These are phyloP conservation scores for Phaethon lepturus DNA, from an alignment of 2,113 vertebrate genomes.

Conservation along the genomic window DNA sequence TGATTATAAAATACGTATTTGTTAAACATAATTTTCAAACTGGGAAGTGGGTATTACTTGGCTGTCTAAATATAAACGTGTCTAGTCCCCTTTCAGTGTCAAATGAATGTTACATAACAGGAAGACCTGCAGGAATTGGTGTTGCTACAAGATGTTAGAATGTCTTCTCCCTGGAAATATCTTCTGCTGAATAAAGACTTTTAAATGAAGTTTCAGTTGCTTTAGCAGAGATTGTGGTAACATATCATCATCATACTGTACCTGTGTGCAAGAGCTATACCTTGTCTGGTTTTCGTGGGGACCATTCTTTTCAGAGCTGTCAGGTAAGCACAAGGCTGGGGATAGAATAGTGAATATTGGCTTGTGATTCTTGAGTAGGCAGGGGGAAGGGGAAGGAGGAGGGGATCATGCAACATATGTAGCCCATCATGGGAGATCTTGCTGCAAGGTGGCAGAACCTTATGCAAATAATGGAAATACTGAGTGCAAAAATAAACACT, in stretches of 20 bases:
- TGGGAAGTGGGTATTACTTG: neutral
- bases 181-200: neutral
- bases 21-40: neutral
- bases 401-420: neutral
- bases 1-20: neutral
- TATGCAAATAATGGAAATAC: constrained; percentile 32
- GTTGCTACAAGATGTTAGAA: neutral
- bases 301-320: constrained; percentile 12
- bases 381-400: neutral
- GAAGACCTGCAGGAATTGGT: neutral
- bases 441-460: constrained; percentile 36
- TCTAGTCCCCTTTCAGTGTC: neutral
- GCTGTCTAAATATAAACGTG: neutral
- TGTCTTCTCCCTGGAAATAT: neutral
- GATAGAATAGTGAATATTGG: neutral
- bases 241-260: neutral
- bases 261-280: neutral
- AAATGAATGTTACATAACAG: neutral
- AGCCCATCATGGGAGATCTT: constrained; percentile 52
- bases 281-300: constrained; percentile 33
- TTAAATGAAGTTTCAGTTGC: neutral
- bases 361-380: neutral
- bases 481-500: neutral
- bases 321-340: constrained; percentile 41
- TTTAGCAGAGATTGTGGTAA: neutral